Percentiles rank a stretch among this genome's conserved stretches.
Evolutionary conservation across 1,140 invertebrate species (phyloP).

Genomic region (Caenorhabditis tropicalis): DNA sequence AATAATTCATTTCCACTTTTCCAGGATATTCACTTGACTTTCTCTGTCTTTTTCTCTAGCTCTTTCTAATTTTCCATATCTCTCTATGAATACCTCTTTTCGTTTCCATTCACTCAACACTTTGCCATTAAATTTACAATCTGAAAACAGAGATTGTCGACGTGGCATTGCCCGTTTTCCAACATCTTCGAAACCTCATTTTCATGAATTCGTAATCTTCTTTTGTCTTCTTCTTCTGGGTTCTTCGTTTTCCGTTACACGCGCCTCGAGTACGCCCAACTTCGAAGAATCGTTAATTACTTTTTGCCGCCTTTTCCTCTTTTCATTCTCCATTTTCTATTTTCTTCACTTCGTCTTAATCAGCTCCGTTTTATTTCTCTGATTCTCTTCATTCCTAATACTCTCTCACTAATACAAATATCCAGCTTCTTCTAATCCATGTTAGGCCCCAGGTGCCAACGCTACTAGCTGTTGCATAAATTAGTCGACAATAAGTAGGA

Average conservation of each 20-base stretch:
- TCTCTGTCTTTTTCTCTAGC: neutral
- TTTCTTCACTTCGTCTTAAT: neutral
- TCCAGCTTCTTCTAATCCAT: neutral
- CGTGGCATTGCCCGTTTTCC: neutral
- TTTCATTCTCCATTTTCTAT: neutral
- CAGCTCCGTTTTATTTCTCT: neutral
- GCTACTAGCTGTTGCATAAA: neutral
- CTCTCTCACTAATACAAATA: neutral
- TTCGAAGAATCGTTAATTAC: conserved; percentile 41
- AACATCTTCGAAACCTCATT: conserved; percentile 12
- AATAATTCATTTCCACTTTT: conserved; percentile 37
- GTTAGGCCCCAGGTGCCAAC: conserved; percentile 13
- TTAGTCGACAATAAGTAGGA: neutral
- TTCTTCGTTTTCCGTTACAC: conserved; percentile 18
- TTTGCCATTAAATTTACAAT: conserved; percentile 13
- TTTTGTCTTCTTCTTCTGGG: neutral
- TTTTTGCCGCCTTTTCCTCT: conserved; percentile 23
- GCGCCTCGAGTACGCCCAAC: conserved; percentile 26
- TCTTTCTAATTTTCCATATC: neutral
- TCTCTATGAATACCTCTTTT: neutral
- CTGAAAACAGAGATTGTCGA: neutral
- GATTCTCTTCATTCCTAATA: neutral
- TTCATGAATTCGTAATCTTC: conserved; percentile 43
- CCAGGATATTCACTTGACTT: neutral
- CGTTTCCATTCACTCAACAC: too few relatives aligned